Evolutionary conservation across 2,113 vertebrate genomes (phyloP), one percentile per base, ranked within the genome.

Genomic region (Emydura subglobosa): DNA sequence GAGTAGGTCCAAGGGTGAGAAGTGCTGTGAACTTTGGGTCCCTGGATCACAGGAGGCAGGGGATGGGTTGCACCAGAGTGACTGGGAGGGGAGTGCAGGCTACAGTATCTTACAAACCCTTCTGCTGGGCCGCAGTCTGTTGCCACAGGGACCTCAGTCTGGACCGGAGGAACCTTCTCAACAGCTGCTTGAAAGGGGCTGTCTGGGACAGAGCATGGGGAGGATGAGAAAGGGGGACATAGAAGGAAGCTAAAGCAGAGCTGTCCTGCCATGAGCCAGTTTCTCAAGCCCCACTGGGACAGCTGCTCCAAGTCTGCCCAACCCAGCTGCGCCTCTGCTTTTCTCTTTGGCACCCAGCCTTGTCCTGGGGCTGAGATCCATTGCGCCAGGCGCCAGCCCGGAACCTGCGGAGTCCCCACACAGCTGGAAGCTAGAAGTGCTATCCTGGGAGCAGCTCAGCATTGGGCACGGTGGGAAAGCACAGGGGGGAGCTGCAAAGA

Each of bases 291-390:
- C 79, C 50, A 24, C 42, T 21, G 50, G n/a, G 25, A 68, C 74
- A 84, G 39, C 61, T 81, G n/a, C 87, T 88, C 54, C 74, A 84
- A 74, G 61, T 92, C 83, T 27, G n/a, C 39, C 25, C 49, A 57
- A 49, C 25, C 54, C 76, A 68, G 34, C 65, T 80, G 79, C 54
- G 55, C 44, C 5, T 21, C 86, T 82, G 31, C 5, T 9, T 91
- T 88, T 79, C n/a, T 51, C 74, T 91, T 34, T 89, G 80, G 50
- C 27, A 59, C 57, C 57, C 57, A 59, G 29, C 9, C 4, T 53
- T 53, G 57, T 11, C 57, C 27, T 59, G 42, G 12, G 39, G 10
- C 42, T 47, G 39, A 51, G 57, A 74, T 84, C 91, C 47, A 10
- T 51, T 61, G 39, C 34, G 10, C 34, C 79, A 74, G 80, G 47